Evolutionary conservation across 2,888 invertebrate genomes (phyloP).

Genomic region (Sarcophaga subvicina): DNA sequence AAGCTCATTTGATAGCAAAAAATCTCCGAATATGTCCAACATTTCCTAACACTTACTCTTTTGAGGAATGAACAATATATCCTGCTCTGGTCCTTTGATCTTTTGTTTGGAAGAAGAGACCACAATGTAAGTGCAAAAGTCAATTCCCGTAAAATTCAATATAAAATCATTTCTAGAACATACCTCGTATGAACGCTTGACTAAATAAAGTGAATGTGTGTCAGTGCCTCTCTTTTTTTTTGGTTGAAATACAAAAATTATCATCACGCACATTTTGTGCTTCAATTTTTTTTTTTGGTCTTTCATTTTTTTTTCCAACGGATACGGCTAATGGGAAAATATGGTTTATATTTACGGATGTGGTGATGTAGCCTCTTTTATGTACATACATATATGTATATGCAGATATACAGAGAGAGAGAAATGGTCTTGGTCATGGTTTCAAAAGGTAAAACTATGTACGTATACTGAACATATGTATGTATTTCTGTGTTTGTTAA

Average conservation of each 20-base stretch:
- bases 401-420: neutral
- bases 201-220: too few relatives aligned
- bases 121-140: too few relatives aligned
- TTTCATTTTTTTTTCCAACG: neutral
- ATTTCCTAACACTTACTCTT: too few relatives aligned
- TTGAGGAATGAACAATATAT: too few relatives aligned
- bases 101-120: too few relatives aligned
- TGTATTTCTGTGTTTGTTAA: neutral
- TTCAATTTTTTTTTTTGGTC: neutral
- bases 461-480: neutral
- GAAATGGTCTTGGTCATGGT: neutral
- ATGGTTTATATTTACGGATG: slow-evolving; percentile 25
- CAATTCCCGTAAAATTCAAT: too few relatives aligned
- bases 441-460: neutral
- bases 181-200: too few relatives aligned
- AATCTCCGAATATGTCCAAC: too few relatives aligned
- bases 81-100: too few relatives aligned
- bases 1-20: too few relatives aligned
- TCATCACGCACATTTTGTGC: slow-evolving; percentile 16
- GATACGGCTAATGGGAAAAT: slow-evolving; percentile 19
- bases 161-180: too few relatives aligned
- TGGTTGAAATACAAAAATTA: slow-evolving; percentile 9
- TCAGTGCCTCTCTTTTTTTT: slow-evolving; percentile 10
- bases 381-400: too few relatives aligned
- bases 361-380: neutral